Evolutionary conservation across 2,888 invertebrate genomes (phyloP), one percentile per base, ranked within the genome.

Genomic region (Branchipolynoe longqiensis): DNA sequence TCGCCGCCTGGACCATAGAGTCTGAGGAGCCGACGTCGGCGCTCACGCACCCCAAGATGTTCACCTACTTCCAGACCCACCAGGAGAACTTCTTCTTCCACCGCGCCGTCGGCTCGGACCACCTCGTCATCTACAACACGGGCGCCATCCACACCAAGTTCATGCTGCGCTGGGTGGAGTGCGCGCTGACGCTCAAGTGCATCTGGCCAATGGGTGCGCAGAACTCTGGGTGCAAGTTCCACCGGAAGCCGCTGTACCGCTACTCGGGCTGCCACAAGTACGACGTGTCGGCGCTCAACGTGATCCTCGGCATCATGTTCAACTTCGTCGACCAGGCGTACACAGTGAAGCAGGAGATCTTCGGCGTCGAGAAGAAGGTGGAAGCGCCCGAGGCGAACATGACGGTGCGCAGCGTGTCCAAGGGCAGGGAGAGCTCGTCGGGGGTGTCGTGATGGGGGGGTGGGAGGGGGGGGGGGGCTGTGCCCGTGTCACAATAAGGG

Each of bases 181-280:
- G 98, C 94, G 96, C 97, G 83, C 95, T 98, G 88, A 97, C 97
- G 59, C 95, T 96, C 91, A 97, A 98, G 94, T 98, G 98, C 94
- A 97, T 98, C 91, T 96, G 96, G 94, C 98, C 98, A 1, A 96
- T 97, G 90, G 98, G 94, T 8, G 93, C 94, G 62, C 98, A 98
- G 94, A 96, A 97, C 56, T 96, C 95, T 87, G 98, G 98, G 22
- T 98, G 98, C 94, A 95, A 97, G 91, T 98, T 97, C 94, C 97
- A 98, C 94, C 97, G 98, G 94, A 97, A 97, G 94, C 98, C 98
- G 25, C 96, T 97, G 92, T 98, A 97, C 94, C 96, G 97, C 87
- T 98, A 98, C 94, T 97, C 98, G 28, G 98, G 98, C 83, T 98
- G 98, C 94, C 98, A 98, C 95, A 96, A 96, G 87, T 98, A 97